These are phyloP conservation scores for Palythoa caribaeorum DNA, from an alignment of 92 coral and sea anemone genomes.

Conservation along the genomic window DNA sequence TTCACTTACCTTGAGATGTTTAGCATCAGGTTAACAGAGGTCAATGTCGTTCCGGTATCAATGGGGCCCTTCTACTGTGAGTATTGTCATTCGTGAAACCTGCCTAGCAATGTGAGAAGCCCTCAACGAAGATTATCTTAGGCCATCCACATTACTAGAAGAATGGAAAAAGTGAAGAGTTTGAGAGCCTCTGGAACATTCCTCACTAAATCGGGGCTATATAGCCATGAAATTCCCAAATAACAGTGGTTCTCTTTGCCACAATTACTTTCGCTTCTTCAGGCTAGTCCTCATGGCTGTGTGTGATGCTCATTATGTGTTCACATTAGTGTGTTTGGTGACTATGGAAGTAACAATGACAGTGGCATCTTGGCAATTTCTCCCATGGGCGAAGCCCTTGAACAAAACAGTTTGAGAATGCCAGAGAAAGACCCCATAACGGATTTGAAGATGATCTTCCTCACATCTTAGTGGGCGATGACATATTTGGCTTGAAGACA, in stretches of 20 bases:
- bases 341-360: constrained; percentile 73
- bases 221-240: constrained; percentile 67
- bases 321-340: constrained; percentile 66
- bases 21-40: constrained; percentile 67
- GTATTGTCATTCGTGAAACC: constrained; percentile 62
- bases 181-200: constrained; percentile 67
- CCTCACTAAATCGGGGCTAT: constrained; percentile 82
- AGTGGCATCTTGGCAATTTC: constrained; percentile 70
- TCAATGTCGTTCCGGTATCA: constrained; percentile 63
- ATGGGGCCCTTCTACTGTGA: constrained; percentile 54
- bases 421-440: constrained; percentile 60
- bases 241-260: constrained; percentile 68
- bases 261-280: constrained; percentile 67
- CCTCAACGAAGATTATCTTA: constrained; percentile 57
- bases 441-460: constrained; percentile 49
- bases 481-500: constrained; percentile 61
- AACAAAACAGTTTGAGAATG: constrained; percentile 56
- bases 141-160: constrained; percentile 58
- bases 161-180: constrained; percentile 70
- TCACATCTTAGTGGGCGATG: constrained; percentile 67
- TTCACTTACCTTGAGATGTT: constrained; percentile 55
- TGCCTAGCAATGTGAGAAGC: constrained; percentile 70
- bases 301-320: constrained; percentile 76
- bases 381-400: constrained; percentile 65
- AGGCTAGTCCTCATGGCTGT: constrained; percentile 75